Conservation (phyloP, 2,888 invertebrate genomes). For the Platerodrilus igneus region DNA sequence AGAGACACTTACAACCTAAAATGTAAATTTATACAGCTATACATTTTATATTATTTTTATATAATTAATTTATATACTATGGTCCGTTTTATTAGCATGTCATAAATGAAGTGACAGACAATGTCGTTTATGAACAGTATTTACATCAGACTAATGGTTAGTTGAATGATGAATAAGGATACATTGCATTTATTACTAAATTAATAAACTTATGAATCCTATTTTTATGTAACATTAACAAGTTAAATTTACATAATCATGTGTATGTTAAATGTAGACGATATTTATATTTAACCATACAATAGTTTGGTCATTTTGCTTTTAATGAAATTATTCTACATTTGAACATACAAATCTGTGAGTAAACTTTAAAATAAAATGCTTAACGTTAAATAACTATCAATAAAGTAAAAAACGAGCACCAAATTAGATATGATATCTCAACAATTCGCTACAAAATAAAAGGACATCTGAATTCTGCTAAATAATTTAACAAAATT, state of each 20-base stretch:
- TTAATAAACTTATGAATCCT: constrained; percentile 24
- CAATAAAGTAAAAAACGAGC: too few species aligned
- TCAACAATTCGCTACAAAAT: too few species aligned
- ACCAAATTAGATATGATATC: too few species aligned
- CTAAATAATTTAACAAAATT: too few species aligned
- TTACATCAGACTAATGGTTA: constrained; percentile 37
- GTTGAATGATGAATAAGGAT: constrained; percentile 34
- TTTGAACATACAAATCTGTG: too few species aligned
- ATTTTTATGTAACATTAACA: constrained; percentile 39
- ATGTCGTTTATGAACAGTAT: constrained; percentile 40
- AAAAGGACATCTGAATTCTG: too few species aligned
- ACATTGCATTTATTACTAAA: constrained; percentile 33
- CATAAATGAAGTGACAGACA: constrained; percentile 30
- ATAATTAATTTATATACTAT: constrained; percentile 23
- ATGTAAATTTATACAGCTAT: constrained; percentile 23
- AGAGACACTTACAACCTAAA: constrained; percentile 24
- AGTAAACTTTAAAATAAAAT: too few species aligned
- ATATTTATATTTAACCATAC: constrained; percentile 27
- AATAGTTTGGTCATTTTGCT: constrained; percentile 33
- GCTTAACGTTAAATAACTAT: too few species aligned
- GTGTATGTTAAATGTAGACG: constrained; percentile 31
- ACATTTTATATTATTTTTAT: constrained; percentile 20
- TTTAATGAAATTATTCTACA: too few species aligned
- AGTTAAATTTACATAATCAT: constrained; percentile 35
- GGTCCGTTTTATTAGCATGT: constrained; percentile 21